A percentile compares a stretch with the other conserved stretches of the same genome.
Evolutionary conservation across 2,888 invertebrate genomes (phyloP).

Genomic region (Drosophila eohydei): DNA sequence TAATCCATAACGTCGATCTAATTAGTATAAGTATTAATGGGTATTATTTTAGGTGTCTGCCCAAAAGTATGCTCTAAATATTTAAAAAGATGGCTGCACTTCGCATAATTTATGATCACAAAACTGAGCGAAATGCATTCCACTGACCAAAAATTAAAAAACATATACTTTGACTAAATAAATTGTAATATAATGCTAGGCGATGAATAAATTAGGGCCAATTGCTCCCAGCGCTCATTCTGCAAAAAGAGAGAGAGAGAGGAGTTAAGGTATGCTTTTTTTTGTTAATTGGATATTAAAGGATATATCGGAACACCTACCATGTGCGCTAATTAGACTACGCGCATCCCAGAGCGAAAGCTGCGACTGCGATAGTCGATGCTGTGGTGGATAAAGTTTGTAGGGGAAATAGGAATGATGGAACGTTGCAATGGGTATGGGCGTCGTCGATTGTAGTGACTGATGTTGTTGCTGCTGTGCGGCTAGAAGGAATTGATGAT

Average conservation of each 20-base stretch:
- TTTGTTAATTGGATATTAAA: not conserved
- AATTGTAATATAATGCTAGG: constrained; percentile 61
- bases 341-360: constrained; percentile 84
- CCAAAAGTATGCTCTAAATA: constrained; percentile 51
- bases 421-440: constrained; percentile 83
- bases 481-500: constrained; percentile 65
- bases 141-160: constrained; percentile 52
- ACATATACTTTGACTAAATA: constrained; percentile 69
- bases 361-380: constrained; percentile 84
- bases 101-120: constrained; percentile 72
- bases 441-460: constrained; percentile 71
- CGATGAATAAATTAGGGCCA: constrained; percentile 70
- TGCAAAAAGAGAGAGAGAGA: constrained; percentile 37
- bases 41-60: constrained; percentile 32
- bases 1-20: constrained; percentile 50
- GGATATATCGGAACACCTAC: constrained; percentile 45
- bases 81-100: constrained; percentile 66
- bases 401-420: constrained; percentile 83
- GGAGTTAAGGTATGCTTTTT: not conserved
- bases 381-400: constrained; percentile 83
- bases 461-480: constrained; percentile 55
- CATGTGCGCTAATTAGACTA: constrained; percentile 84
- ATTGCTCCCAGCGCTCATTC: constrained; percentile 63
- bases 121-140: constrained; percentile 71
- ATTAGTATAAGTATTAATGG: constrained; percentile 50